These are phyloP conservation scores for Clanis bilineata DNA, from an alignment of 2,888 invertebrate genomes.

Conservation along the genomic window DNA sequence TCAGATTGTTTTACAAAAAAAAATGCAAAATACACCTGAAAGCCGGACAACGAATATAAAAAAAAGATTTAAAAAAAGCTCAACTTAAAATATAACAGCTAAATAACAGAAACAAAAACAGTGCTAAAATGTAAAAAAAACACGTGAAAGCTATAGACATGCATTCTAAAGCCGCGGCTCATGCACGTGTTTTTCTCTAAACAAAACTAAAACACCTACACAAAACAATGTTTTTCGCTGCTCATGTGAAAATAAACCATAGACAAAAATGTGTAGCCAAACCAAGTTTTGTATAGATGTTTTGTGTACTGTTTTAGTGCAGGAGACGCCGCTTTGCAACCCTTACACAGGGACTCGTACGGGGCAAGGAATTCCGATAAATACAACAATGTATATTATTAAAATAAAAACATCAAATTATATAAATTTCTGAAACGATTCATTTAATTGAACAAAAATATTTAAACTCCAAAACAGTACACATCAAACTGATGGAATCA, in stretches of 20 bases:
- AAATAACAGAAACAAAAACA: conserved; percentile 48
- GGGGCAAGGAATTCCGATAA: neutral
- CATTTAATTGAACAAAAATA: conserved; percentile 14
- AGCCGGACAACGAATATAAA: conserved; percentile 21
- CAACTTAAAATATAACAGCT: conserved; percentile 64
- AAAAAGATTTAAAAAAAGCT: conserved; percentile 27
- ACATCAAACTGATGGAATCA: conserved; percentile 6
- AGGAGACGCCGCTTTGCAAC: too few species aligned
- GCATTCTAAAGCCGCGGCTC: too few species aligned
- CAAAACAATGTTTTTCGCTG: too few species aligned
- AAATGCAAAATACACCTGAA: neutral
- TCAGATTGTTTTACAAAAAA: neutral
- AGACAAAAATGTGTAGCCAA: too few species aligned
- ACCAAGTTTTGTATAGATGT: too few species aligned
- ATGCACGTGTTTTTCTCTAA: too few species aligned
- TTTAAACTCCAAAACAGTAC: neutral
- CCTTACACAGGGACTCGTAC: conserved; percentile 14
- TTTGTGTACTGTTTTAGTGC: too few species aligned
- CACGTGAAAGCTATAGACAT: conserved; percentile 36
- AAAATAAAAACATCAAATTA: conserved; percentile 18
- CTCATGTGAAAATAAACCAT: too few species aligned
- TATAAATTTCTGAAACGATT: conserved; percentile 16
- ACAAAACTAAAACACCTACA: too few species aligned
- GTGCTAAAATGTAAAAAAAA: conserved; percentile 37
- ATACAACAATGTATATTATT: neutral